Conservation (phyloP, 1,140 invertebrate genomes). For the Leptinotarsa defecta region DNA sequence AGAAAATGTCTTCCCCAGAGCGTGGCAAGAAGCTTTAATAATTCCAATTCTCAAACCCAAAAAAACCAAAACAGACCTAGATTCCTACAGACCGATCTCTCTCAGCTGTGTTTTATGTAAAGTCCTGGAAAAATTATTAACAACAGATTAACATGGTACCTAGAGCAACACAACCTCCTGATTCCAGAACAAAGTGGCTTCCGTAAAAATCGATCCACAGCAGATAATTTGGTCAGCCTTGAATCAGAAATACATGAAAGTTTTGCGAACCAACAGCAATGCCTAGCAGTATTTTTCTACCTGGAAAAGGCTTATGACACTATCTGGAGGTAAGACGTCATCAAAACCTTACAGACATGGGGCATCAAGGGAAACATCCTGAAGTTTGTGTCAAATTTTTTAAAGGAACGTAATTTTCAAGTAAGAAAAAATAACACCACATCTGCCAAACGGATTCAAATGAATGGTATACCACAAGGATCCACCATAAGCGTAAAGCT, state of each 20-base stretch:
- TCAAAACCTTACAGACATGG: no score
- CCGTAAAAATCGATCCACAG: no score
- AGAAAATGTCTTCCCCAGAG: background rate
- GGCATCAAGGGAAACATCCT: background rate
- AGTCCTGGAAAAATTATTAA: no score
- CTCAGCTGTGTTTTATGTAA: constrained; percentile 26
- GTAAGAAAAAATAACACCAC: background rate
- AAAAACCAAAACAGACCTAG: constrained; percentile 11
- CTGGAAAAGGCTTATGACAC: no score
- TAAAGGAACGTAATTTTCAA: background rate
- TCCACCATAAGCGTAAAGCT: background rate
- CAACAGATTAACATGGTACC: no score
- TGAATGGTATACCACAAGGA: background rate
- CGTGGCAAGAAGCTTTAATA: constrained; percentile 24
- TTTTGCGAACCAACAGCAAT: no score
- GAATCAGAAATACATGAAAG: background rate
- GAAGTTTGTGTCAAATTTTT: background rate
- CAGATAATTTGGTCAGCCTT: no score
- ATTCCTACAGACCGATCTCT: constrained; percentile 24
- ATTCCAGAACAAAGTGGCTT: no score
- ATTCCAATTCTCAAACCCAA: constrained; percentile 23
- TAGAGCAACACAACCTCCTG: no score
- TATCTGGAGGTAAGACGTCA: no score
- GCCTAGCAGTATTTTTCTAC: no score
- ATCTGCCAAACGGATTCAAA: background rate